Conservation (phyloP, 2,797 vertebrate species). For the Acomys russatus region DNA sequence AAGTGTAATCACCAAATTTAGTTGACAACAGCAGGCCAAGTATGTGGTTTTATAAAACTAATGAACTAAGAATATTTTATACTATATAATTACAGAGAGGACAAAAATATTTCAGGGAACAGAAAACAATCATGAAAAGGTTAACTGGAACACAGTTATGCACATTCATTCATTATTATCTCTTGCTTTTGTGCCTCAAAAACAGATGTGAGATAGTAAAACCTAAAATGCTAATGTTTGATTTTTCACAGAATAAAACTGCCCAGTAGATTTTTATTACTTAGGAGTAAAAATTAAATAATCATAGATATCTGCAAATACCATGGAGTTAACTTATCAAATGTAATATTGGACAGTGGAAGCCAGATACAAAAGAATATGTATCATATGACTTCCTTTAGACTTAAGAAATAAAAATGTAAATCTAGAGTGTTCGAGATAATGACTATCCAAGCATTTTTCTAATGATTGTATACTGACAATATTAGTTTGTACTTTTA, state of each 20-base stretch:
- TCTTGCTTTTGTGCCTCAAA: constrained; percentile 48
- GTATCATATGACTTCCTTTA: constrained; percentile 37
- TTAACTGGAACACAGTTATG: not conserved
- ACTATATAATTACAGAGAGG: not conserved
- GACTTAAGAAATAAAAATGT: not conserved
- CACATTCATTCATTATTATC: constrained; percentile 15
- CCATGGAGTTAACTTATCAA: not conserved
- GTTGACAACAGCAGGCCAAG: not conserved
- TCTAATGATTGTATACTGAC: not conserved
- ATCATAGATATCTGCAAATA: not conserved
- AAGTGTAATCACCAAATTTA: constrained; percentile 57
- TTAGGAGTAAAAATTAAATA: not conserved
- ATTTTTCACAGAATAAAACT: not conserved
- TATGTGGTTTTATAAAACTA: not conserved
- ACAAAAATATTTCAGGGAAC: constrained; percentile 16
- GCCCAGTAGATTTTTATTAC: not conserved
- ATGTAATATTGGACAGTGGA: not conserved
- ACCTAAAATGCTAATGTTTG: constrained; percentile 2
- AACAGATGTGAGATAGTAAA: not conserved
- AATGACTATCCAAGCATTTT: not conserved
- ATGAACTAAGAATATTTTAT: constrained; percentile 49
- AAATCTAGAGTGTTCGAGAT: too few species aligned
- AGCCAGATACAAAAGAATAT: constrained; percentile 21
- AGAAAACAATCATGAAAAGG: not conserved
- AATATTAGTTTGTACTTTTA: constrained; percentile 11